Conservation (phyloP, 2,888 invertebrate genomes). For the Trichacis sp. region DNA sequence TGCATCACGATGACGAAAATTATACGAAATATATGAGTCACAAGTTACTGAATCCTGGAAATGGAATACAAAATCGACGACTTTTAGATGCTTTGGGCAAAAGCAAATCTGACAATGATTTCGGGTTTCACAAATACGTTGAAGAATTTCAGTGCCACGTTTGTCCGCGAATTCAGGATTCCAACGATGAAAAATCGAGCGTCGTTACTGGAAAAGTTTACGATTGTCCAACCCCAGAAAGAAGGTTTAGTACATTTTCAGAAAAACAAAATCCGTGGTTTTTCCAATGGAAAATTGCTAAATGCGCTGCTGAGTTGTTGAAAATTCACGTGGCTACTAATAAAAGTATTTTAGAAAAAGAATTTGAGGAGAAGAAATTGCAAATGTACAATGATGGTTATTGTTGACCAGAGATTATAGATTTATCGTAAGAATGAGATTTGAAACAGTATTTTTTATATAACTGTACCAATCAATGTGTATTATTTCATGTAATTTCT, state of each 20-base stretch:
- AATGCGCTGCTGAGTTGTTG: conserved; percentile 68
- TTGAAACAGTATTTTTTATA: too few relatives aligned
- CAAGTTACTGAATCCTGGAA: conserved; percentile 69
- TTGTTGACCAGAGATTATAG: too few relatives aligned
- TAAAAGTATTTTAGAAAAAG: conserved; percentile 30
- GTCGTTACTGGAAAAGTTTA: conserved; percentile 66
- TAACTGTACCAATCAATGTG: too few relatives aligned
- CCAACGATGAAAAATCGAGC: conserved; percentile 46
- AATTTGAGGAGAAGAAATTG: conserved; percentile 41
- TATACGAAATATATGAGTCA: conserved; percentile 79
- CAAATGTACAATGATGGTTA: conserved; percentile 39
- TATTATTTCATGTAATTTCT: too few relatives aligned
- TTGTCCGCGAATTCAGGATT: conserved; percentile 73
- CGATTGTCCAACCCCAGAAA: conserved; percentile 70
- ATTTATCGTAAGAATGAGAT: too few relatives aligned
- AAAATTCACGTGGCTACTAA: conserved; percentile 54
- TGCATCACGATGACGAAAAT: conserved; percentile 73
- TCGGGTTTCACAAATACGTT: conserved; percentile 70
- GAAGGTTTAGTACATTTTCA: conserved; percentile 54
- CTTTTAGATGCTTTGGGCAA: conserved; percentile 70
- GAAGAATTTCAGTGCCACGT: conserved; percentile 80
- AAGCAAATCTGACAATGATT: conserved; percentile 67
- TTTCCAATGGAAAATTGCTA: conserved; percentile 68
- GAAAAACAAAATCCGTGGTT: conserved; percentile 68
- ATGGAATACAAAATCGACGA: conserved; percentile 61